Conservation (phyloP, 2,113 vertebrate genomes). For the Asarcornis scutulata region DNA sequence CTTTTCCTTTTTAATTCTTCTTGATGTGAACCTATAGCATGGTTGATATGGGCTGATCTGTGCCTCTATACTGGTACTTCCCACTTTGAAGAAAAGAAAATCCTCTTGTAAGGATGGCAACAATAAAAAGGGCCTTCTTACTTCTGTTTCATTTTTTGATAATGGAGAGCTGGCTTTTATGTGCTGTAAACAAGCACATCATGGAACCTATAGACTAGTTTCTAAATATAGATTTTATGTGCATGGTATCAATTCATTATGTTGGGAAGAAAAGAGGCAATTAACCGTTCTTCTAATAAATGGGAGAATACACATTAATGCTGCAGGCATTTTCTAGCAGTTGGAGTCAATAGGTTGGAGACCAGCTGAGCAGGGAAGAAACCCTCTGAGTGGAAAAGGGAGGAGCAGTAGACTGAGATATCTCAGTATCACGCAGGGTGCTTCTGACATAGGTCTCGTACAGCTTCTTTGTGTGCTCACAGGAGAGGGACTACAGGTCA, state of each 20-base stretch:
- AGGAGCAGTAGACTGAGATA: background rate
- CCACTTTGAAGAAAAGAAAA: no score
- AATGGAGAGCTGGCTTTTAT: background rate
- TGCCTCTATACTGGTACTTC: background rate
- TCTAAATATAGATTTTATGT: background rate
- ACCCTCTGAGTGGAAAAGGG: background rate
- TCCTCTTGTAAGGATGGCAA: background rate
- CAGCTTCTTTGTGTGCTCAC: background rate
- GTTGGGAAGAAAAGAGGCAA: background rate
- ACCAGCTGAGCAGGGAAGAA: background rate
- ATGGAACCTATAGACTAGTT: background rate
- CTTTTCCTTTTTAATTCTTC: background rate
- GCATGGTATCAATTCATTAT: background rate
- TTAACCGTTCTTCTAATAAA: background rate
- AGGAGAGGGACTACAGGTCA: background rate
- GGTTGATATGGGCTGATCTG: background rate
- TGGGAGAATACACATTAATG: background rate
- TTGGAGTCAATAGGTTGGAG: background rate
- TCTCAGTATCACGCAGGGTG: background rate
- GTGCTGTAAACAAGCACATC: background rate
- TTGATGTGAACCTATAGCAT: background rate
- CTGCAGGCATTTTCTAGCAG: background rate
- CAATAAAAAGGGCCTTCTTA: background rate
- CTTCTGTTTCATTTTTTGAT: background rate
- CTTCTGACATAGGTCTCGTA: background rate